phyloP scores from a whole-genome alignment of 2,113 vertebrate genomes.

The Peromyscus leucopus region DNA sequence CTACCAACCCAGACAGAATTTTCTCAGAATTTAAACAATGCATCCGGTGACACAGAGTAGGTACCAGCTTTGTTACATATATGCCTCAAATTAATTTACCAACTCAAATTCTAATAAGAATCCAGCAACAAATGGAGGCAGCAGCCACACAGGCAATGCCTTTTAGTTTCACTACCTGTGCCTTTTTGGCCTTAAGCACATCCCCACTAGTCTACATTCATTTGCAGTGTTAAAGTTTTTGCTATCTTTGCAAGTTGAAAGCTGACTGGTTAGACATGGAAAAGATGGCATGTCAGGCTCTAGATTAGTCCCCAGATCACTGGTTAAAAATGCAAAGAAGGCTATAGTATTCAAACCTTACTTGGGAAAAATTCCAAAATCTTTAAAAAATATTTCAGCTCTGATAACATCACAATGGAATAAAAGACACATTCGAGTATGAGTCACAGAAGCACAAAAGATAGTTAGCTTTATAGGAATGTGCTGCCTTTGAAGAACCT shows the following conservation, averaged over 20 bases:
- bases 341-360: conserved; percentile 26
- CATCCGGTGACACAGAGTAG: neutral
- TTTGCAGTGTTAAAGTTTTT: neutral
- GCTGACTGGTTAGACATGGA: neutral
- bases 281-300: neutral
- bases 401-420: conserved; percentile 72
- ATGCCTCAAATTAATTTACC: neutral
- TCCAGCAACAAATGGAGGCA: neutral
- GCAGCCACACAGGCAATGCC: neutral
- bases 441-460: conserved; percentile 77
- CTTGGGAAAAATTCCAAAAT: conserved; percentile 55
- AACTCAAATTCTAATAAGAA: neutral
- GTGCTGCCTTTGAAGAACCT: conserved; percentile 73
- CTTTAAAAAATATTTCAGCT: conserved; percentile 73
- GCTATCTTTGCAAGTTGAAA: neutral
- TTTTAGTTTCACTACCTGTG: neutral
- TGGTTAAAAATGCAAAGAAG: neutral
- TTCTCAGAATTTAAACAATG: neutral
- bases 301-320: neutral
- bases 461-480: conserved; percentile 76
- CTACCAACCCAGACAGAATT: neutral
- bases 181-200: neutral
- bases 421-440: conserved; percentile 56
- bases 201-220: neutral
- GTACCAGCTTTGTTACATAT: neutral